phyloP scores from a whole-genome alignment of 2,113 vertebrate genomes.

The Apteryx mantelli region DNA sequence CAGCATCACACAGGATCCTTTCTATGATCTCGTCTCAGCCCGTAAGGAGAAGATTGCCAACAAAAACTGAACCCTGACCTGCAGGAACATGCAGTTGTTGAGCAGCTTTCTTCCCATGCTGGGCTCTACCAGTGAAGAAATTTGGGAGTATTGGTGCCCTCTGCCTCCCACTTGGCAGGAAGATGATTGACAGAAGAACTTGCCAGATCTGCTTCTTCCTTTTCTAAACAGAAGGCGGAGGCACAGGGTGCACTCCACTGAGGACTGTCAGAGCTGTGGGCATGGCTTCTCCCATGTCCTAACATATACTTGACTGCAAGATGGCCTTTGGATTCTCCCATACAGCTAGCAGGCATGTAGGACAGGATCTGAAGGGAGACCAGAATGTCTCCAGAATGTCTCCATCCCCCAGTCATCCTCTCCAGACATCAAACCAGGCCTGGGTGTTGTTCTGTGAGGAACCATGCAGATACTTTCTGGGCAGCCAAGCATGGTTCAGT shows the following conservation, averaged over 20 bases:
- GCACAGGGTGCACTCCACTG: accelerated
- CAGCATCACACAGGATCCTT: slow-evolving; percentile 93
- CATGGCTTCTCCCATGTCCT: accelerated
- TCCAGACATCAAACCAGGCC: not conserved
- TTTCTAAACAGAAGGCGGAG: slow-evolving; percentile 8
- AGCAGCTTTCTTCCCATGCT: not conserved
- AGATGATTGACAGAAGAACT: not conserved
- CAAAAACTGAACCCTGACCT: slow-evolving; percentile 68
- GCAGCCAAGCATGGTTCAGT: not conserved
- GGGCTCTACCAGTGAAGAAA: not conserved
- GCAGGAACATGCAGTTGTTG: not conserved
- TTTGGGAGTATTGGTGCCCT: not conserved
- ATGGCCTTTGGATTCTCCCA: not conserved
- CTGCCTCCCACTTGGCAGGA: slow-evolving; percentile 5
- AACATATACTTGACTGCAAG: not conserved
- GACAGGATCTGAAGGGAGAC: not conserved
- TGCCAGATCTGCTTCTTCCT: not conserved
- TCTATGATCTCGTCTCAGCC: slow-evolving; percentile 91
- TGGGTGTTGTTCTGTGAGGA: not conserved
- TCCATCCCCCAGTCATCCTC: not conserved
- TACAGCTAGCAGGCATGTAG: not conserved
- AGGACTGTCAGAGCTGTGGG: not conserved
- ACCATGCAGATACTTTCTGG: not conserved
- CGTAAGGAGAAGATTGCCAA: slow-evolving; percentile 93
- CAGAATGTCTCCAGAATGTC: not conserved